Evolutionary conservation across 1,140 invertebrate species (phyloP).

Genomic region (Neuroterus valhalla): DNA sequence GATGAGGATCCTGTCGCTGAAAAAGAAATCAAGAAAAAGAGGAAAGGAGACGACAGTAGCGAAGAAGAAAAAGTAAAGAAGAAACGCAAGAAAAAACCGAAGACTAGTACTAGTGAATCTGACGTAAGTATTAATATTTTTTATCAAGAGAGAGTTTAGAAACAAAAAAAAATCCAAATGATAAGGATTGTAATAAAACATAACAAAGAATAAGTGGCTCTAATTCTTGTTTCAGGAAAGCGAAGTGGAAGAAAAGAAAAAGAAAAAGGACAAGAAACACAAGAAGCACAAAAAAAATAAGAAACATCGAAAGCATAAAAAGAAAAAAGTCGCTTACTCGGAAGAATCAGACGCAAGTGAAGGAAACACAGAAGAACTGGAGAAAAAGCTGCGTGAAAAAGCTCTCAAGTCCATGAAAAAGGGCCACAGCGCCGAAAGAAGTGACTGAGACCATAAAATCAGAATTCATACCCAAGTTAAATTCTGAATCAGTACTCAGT

Average conservation of each 20-base stretch:
- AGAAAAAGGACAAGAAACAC: conserved; percentile 82
- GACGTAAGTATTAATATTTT: conserved; percentile 57
- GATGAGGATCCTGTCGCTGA: conserved; percentile 72
- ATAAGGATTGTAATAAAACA: no score
- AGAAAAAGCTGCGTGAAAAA: conserved; percentile 90
- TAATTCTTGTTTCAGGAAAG: conserved; percentile 73
- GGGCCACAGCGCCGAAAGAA: conserved; percentile 71
- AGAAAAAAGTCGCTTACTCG: conserved; percentile 78
- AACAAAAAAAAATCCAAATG: background rate
- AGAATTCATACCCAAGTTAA: background rate
- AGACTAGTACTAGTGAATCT: conserved; percentile 74
- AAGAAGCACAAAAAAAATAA: conserved; percentile 84
- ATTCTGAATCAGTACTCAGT: no score
- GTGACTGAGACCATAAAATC: conserved; percentile 60
- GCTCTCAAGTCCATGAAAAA: conserved; percentile 86
- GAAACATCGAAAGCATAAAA: conserved; percentile 82
- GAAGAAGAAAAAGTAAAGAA: conserved; percentile 82
- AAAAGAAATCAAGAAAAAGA: conserved; percentile 73
- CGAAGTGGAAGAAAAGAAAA: conserved; percentile 81
- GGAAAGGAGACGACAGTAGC: conserved; percentile 78
- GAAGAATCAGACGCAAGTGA: conserved; percentile 79
- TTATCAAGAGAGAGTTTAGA: no score
- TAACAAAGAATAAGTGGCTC: background rate
- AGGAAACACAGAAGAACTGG: conserved; percentile 85
- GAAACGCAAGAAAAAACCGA: conserved; percentile 82